Conservation (phyloP, 2,113 vertebrate species). For the Nothobranchius kuhntae region DNA sequence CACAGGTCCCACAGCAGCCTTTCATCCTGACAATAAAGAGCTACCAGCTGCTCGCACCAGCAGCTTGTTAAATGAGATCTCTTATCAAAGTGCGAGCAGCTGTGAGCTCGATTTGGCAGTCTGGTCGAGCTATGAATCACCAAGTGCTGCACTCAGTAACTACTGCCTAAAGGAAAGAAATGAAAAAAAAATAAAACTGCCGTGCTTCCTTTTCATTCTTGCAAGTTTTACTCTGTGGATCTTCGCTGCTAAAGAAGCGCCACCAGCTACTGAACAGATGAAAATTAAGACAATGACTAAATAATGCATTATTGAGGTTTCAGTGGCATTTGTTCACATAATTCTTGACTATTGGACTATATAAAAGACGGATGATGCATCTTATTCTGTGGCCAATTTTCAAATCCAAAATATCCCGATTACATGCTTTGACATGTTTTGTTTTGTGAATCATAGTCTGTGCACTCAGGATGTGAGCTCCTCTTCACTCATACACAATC, state of each 20-base stretch:
- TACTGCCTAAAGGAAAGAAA: slow-evolving; percentile 13
- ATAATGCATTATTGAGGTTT: background rate
- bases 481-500: too few relatives aligned
- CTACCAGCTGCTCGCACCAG: slow-evolving; percentile 44
- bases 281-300: background rate
- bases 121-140: slow-evolving; percentile 47
- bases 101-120: slow-evolving; percentile 38
- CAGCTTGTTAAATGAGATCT: slow-evolving; percentile 52
- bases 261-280: background rate
- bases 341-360: too few relatives aligned
- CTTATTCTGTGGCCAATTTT: too few relatives aligned
- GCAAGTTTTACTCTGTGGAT: slow-evolving; percentile 15
- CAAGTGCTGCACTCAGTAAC: slow-evolving; percentile 21
- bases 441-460: too few relatives aligned
- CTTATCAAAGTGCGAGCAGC: slow-evolving; percentile 58
- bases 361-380: too few relatives aligned
- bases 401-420: too few relatives aligned
- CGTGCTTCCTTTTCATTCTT: slow-evolving; percentile 16
- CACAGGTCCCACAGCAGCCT: slow-evolving; percentile 35
- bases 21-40: slow-evolving; percentile 43
- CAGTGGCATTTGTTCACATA: background rate
- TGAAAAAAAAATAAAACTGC: background rate
- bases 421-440: too few relatives aligned
- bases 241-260: background rate
- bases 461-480: too few relatives aligned